These are phyloP conservation scores for Nibea coibor DNA, from an alignment of 2,113 vertebrate genomes.

Conservation along the genomic window DNA sequence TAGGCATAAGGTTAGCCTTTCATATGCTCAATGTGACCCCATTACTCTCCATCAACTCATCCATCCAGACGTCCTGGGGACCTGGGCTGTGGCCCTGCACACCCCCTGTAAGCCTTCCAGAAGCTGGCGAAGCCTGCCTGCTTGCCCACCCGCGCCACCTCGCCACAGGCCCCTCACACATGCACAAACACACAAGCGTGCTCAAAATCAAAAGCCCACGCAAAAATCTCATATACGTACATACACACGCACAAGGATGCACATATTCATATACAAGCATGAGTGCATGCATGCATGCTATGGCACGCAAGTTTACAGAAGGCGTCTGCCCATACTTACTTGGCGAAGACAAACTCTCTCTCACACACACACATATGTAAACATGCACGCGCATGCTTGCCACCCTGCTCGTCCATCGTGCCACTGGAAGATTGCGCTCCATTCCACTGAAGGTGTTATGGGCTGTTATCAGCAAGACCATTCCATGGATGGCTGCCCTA, in stretches of 20 bases:
- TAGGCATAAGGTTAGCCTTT: constrained; percentile 81
- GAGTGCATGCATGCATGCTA: not conserved
- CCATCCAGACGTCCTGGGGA: constrained; percentile 76
- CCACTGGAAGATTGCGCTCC: constrained; percentile 75
- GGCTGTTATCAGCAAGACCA: constrained; percentile 87
- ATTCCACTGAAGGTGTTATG: constrained; percentile 85
- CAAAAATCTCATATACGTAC: constrained; percentile 7
- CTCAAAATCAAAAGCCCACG: constrained; percentile 9
- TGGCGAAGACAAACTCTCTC: not conserved
- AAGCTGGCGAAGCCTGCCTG: constrained; percentile 65
- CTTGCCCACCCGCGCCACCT: constrained; percentile 56
- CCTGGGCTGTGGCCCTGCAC: constrained; percentile 69
- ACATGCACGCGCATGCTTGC: constrained; percentile 30
- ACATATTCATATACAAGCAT: not conserved
- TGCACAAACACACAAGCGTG: constrained; percentile 36
- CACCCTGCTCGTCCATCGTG: constrained; percentile 68
- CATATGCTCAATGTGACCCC: constrained; percentile 84
- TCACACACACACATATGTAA: not conserved
- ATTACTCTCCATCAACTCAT: constrained; percentile 83
- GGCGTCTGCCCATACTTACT: constrained; percentile 1
- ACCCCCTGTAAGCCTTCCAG: constrained; percentile 76
- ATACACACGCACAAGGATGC: not conserved
- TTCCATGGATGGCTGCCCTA: constrained; percentile 90
- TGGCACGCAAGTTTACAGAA: not conserved
- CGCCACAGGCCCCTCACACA: constrained; percentile 52